Evolutionary conservation across 2,888 invertebrate genomes (phyloP), one percentile per base, ranked within the genome.

Genomic region (Calameuta idolon): DNA sequence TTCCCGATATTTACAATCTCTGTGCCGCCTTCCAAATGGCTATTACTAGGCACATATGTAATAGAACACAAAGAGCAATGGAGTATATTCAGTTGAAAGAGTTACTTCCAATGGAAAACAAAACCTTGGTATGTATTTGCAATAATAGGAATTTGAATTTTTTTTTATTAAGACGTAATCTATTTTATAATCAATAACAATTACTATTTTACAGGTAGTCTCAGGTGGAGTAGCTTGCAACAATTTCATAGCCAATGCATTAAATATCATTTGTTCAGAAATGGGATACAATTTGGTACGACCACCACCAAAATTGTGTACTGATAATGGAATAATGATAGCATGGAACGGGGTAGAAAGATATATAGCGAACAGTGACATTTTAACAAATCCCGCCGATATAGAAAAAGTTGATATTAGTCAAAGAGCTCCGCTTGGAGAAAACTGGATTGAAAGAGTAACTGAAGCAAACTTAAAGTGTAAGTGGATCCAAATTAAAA

Each of bases 241-340:
- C 91, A 93, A 95, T 90, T 96, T 95, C 87, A 95, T 99, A 76
- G 94, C 94, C 75, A 92, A 94, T 82, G 94, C 95, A 75, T 92
- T 99, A 31, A 87, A 93, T 86, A 92, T 94, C 75, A 90, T 98
- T 81, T 96, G 97, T 84, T 87, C 93, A 30, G 93, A 94, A 84
- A 93, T 94, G 86, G 94, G 93, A 1, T 97, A 94, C 86, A 92
- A 92, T 87, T 92, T 97, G 5, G 93, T 94, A 78, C 94, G 96
- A 79, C 98, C 99, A 23, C 96, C 97, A 4, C 95, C 96, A 34
- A 93, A 94, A 87, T 93, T 98, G 12, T 99, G 99, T 90, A 98
- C 98, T 0, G 99, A 99, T 91, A 99, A 99, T 94, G 99, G 99
- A 11, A 94, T 98, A 55, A 99, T 99, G 99, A 97, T 99, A 86